A percentile compares a stretch with the other conserved stretches of the same genome.
Evolutionary conservation across 2,113 vertebrate species (phyloP).

Genomic region (Clarias gariepinus): DNA sequence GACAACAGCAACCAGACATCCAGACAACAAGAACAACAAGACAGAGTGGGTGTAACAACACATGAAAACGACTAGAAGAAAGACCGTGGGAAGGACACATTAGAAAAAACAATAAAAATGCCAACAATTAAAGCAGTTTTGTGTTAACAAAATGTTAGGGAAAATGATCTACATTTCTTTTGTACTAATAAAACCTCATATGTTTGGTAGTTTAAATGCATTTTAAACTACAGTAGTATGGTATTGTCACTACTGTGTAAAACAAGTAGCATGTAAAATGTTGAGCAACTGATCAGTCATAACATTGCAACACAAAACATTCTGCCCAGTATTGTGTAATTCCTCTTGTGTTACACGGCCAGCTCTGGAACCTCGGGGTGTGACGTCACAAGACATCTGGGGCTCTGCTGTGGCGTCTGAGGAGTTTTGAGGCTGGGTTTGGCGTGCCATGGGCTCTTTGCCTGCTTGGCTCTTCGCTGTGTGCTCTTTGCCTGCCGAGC

Average conservation of each 20-base stretch:
- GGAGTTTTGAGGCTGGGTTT: too few species aligned
- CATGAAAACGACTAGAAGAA: background rate
- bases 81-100: background rate
- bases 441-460: too few species aligned
- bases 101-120: background rate
- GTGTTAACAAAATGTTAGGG: background rate
- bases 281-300: background rate
- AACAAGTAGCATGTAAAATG: background rate
- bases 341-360: too few species aligned
- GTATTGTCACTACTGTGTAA: background rate
- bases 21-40: conserved; percentile 3
- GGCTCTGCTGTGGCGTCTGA: too few species aligned
- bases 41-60: background rate
- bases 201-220: background rate
- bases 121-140: background rate
- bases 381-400: too few species aligned
- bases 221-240: background rate
- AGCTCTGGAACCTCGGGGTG: too few species aligned
- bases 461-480: too few species aligned
- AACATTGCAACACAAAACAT: too few species aligned
- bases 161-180: background rate
- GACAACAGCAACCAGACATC: background rate
- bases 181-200: background rate
- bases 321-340: too few species aligned
- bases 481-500: too few species aligned